Evolutionary conservation across 1,140 invertebrate genomes (phyloP).

Genomic region (Trissolcus basalis): DNA sequence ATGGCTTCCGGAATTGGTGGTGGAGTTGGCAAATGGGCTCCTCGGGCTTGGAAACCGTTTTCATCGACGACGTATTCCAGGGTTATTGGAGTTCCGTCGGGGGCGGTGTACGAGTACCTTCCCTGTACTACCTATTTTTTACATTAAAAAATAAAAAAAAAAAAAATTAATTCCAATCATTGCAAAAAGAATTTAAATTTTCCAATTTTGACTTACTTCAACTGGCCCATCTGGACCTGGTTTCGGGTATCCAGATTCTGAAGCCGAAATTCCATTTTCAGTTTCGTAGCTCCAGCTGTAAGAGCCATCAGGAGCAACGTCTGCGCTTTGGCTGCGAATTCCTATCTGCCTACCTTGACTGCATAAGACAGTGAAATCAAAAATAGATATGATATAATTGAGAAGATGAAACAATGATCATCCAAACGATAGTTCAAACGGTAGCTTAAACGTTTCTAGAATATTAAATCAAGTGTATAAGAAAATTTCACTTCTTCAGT

Average conservation of each 20-base stretch:
- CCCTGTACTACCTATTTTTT: conserved; percentile 81
- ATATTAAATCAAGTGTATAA: no score
- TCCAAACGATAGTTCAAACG: no score
- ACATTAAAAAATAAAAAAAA: conserved; percentile 2
- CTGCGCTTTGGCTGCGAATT: conserved; percentile 68
- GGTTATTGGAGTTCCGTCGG: conserved; percentile 85
- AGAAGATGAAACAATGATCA: no score
- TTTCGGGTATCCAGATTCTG: conserved; percentile 71
- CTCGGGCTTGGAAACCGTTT: conserved; percentile 84
- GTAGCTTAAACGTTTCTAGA: no score
- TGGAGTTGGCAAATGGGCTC: conserved; percentile 88
- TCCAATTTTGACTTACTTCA: conserved; percentile 57
- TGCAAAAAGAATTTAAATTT: background rate
- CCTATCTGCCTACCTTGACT: conserved; percentile 64
- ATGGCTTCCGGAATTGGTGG: conserved; percentile 81
- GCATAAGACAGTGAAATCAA: background rate
- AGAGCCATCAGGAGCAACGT: conserved; percentile 69
- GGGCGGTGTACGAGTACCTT: conserved; percentile 86
- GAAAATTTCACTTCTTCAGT: no score
- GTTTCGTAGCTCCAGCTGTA: conserved; percentile 72
- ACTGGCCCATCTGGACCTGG: conserved; percentile 65
- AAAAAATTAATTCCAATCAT: background rate
- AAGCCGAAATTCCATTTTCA: conserved; percentile 72
- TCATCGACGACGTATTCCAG: conserved; percentile 88
- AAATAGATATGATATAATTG: background rate